Percentiles rank a stretch among this genome's conserved stretches.
These are phyloP conservation scores for Bos indicus DNA, from an alignment of 2,113 vertebrate genomes.

Conservation along the genomic window DNA sequence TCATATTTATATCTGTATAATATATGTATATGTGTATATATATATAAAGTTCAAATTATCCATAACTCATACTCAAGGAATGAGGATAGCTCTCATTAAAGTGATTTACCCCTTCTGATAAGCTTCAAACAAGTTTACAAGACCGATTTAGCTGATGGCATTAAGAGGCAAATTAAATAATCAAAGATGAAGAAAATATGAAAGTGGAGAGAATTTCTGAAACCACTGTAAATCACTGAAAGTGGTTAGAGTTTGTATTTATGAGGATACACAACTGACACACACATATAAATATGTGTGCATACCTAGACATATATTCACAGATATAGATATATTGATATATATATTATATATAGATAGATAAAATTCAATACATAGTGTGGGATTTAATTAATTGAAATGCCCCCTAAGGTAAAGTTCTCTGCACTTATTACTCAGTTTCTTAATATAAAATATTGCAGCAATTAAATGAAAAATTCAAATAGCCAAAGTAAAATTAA, in stretches of 20 bases:
- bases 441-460: neutral
- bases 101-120: neutral
- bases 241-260: neutral
- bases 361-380: neutral
- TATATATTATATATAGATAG: neutral
- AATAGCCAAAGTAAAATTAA: neutral
- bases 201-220: neutral
- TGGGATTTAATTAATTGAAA: neutral
- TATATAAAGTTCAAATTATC: neutral
- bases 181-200: neutral
- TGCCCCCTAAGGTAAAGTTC: neutral
- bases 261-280: neutral
- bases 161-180: neutral
- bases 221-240: neutral
- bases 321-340: no score
- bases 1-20: neutral
- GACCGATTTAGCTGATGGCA: neutral
- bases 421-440: neutral
- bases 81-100: neutral
- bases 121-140: neutral
- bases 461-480: neutral
- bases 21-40: neutral
- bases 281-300: neutral
- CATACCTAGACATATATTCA: neutral
- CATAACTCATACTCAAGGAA: neutral